phyloP scores from a whole-genome alignment of 2,797 vertebrate genomes.

The Pygocentrus nattereri region DNA sequence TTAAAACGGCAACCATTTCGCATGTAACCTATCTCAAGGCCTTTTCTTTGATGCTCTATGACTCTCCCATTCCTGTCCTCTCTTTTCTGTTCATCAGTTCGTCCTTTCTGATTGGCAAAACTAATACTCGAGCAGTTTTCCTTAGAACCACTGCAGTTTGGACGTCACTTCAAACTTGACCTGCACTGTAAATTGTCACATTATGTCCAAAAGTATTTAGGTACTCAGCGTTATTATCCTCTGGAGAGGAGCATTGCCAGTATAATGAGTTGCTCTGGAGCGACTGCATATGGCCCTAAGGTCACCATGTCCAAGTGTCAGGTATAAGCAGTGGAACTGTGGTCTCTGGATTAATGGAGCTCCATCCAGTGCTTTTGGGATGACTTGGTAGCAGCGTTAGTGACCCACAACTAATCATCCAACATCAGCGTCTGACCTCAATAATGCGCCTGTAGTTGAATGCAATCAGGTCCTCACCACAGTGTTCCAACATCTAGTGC shows the following conservation, averaged over 20 bases:
- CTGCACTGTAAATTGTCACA: neutral
- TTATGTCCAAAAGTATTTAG: neutral
- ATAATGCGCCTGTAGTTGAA: neutral
- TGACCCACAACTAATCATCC: too few relatives aligned
- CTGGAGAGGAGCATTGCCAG: neutral
- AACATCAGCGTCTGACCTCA: neutral
- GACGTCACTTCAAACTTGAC: neutral
- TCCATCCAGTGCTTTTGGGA: neutral
- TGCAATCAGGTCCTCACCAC: neutral
- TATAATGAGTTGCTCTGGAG: neutral
- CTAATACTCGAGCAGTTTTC: neutral
- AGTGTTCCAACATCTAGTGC: neutral
- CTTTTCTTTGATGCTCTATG: neutral
- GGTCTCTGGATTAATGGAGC: neutral
- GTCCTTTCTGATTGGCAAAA: neutral
- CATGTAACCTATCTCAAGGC: neutral
- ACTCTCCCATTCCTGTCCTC: neutral
- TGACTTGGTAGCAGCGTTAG: too few relatives aligned
- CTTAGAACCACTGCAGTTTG: neutral
- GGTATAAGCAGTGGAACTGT: neutral
- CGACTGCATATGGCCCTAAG: neutral
- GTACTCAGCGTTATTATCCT: too few relatives aligned
- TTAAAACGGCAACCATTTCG: neutral
- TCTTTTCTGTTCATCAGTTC: conserved; percentile 10
- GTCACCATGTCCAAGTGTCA: neutral